Percentiles rank a stretch among this genome's conserved stretches.
phyloP scores from a whole-genome alignment of 1,140 invertebrate species.

The Aphelenchoides fujianensis region DNA sequence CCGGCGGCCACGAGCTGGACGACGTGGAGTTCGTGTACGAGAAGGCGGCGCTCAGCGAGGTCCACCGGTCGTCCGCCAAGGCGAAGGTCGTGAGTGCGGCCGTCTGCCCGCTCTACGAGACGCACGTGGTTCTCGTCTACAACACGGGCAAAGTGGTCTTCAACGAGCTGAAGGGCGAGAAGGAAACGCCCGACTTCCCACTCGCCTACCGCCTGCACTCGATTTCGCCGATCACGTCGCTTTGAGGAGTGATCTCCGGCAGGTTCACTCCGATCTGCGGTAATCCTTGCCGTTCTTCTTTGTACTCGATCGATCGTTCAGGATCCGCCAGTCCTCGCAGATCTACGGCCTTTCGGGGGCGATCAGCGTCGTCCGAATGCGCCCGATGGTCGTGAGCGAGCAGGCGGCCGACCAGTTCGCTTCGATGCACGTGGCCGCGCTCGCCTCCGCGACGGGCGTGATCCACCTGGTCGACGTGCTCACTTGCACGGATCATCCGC shows the following conservation, averaged over 20 bases:
- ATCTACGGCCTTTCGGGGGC: slow-evolving; percentile 23
- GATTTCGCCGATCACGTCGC: slow-evolving; percentile 18
- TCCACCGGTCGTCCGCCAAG: slow-evolving; percentile 38
- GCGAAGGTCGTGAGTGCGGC: slow-evolving; percentile 34
- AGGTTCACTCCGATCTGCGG: slow-evolving; percentile 6
- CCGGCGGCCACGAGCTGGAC: slow-evolving; percentile 23
- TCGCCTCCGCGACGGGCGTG: slow-evolving; percentile 35
- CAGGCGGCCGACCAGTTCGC: slow-evolving; percentile 7
- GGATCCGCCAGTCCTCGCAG: slow-evolving; percentile 34
- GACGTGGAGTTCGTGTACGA: slow-evolving; percentile 34
- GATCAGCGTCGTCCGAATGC: slow-evolving; percentile 43
- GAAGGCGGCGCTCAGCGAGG: slow-evolving; percentile 28
- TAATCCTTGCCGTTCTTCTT: slow-evolving; percentile 21
- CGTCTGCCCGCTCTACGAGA: slow-evolving; percentile 39
- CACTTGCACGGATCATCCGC: slow-evolving; percentile 27
- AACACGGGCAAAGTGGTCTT: slow-evolving; percentile 43
- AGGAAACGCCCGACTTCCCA: background rate
- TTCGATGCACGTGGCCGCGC: slow-evolving; percentile 38
- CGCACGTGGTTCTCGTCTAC: slow-evolving; percentile 37
- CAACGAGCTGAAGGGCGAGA: slow-evolving; percentile 38
- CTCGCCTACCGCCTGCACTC: background rate
- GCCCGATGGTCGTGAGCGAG: slow-evolving; percentile 40
- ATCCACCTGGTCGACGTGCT: slow-evolving; percentile 48
- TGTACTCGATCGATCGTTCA: slow-evolving; percentile 24
- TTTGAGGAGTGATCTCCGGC: slow-evolving; percentile 1